Evolutionary conservation across 1,140 invertebrate species (phyloP), one percentile per base, ranked within the genome.

Genomic region (Drosophila setifemur): DNA sequence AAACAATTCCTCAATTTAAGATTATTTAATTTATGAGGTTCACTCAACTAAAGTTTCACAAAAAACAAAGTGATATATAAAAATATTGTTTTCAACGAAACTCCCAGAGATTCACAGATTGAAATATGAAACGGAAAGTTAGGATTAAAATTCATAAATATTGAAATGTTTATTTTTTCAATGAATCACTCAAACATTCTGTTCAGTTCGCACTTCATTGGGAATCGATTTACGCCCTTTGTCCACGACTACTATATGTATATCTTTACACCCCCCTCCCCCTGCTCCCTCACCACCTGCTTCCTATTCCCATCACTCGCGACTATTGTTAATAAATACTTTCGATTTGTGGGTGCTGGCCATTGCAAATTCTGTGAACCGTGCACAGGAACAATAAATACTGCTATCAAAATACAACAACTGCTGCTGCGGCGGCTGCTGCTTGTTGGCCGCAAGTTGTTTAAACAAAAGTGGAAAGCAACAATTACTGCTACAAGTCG

Each of bases 371-470:
- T 83, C 81, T 43, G 23, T 78, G 79, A 85, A 83, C 60, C 74
- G 57, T 69, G 53, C 48, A 69, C 70, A 85, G 74, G 73, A 85
- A 83, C 70, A 85, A 83, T 83, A 83, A 83, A 83, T 74, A 74
- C 12, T 54, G 61, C 44, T 71, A 70, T 57, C 45, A 48, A 78
- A 85, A 82, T 60, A 85, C 63, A 66, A 11, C 37, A 57, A 61
- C 53, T 42, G 21, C 21, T 7, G 23, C 23, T 14, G 12, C 5
- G 4, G 7, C 6, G 8, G 11, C 52, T 49, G 45, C 67, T 72
- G 40, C 67, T 55, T 55, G 35, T 61, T 14, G n/a, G 23, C 26
- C 49, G 26, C 78, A 85, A 79, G 50, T 85, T 79, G 79, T 79
- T 60, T 85, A 83, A 83, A 85, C 79, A 83, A 83, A 85, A 85